Evolutionary conservation across 1,140 invertebrate genomes (phyloP).

Genomic region (Drosophila santomea): DNA sequence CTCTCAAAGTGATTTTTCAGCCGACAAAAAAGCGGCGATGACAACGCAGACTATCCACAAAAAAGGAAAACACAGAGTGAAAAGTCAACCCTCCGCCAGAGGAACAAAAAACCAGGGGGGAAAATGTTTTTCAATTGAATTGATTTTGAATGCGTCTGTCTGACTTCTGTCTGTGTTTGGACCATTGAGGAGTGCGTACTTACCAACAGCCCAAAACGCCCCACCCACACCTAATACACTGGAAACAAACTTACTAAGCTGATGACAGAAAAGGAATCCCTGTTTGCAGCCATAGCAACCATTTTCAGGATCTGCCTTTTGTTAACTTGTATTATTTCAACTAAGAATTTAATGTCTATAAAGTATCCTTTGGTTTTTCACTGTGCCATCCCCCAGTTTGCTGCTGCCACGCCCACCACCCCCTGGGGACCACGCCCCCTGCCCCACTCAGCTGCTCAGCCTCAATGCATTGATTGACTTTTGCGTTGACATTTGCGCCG

Average conservation of each 20-base stretch:
- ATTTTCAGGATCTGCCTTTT: no score
- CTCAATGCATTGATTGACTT: slow-evolving; percentile 75
- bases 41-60: slow-evolving; percentile 32
- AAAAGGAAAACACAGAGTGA: slow-evolving; percentile 6
- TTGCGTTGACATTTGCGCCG: slow-evolving; percentile 79
- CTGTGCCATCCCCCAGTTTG: slow-evolving; percentile 31
- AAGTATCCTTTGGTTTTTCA: background rate
- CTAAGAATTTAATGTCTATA: no score
- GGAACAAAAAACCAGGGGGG: slow-evolving; percentile 15
- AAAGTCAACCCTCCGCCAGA: slow-evolving; percentile 37
- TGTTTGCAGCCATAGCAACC: no score
- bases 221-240: slow-evolving; percentile 8
- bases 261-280: no score
- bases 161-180: slow-evolving; percentile 63
- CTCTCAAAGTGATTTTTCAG: slow-evolving; percentile 59
- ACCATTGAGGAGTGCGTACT: slow-evolving; percentile 76
- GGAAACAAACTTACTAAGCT: background rate
- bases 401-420: slow-evolving; percentile 40
- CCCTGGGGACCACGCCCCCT: slow-evolving; percentile 11
- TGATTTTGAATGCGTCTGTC: slow-evolving; percentile 75
- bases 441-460: slow-evolving; percentile 3
- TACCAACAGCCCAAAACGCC: slow-evolving; percentile 1
- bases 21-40: slow-evolving; percentile 45
- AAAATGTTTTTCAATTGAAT: slow-evolving; percentile 79
- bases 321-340: no score